These are phyloP conservation scores for Takifugu bimaculatus DNA, from an alignment of 2,113 vertebrate genomes.

Conservation along the genomic window DNA sequence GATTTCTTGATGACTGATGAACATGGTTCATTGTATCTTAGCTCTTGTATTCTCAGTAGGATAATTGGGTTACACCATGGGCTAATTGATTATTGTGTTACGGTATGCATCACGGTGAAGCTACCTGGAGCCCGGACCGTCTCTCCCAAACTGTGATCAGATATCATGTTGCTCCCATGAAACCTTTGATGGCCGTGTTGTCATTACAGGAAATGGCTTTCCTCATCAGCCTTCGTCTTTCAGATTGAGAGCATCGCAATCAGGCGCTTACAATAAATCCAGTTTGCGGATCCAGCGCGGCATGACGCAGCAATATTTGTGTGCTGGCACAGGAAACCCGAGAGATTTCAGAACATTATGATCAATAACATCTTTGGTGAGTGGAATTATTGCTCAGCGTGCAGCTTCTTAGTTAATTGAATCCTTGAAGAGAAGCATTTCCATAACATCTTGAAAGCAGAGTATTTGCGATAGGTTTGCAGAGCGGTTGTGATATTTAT, in stretches of 20 bases:
- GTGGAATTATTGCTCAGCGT: constrained; percentile 59
- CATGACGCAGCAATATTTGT: constrained; percentile 19
- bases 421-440: constrained; percentile 55
- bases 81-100: constrained; percentile 74
- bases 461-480: constrained; percentile 27
- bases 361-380: constrained; percentile 70
- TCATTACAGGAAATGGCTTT: constrained; percentile 54
- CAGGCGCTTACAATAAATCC: constrained; percentile 20
- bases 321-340: constrained; percentile 37
- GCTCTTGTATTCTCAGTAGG: constrained; percentile 62
- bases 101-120: constrained; percentile 63
- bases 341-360: constrained; percentile 59
- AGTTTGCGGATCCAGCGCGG: constrained; percentile 10
- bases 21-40: constrained; percentile 62
- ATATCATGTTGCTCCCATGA: constrained; percentile 49
- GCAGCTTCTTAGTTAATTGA: constrained; percentile 74
- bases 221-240: constrained; percentile 27
- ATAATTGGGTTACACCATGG: constrained; percentile 64
- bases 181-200: constrained; percentile 38
- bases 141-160: constrained; percentile 33
- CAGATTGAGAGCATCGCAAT: constrained; percentile 25
- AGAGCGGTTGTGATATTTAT: constrained; percentile 41
- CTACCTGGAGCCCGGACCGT: constrained; percentile 50
- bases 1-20: constrained; percentile 76
- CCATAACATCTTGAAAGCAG: constrained; percentile 42